phyloP scores from a whole-genome alignment of 2,888 invertebrate genomes.

The Rutpela maculata region DNA sequence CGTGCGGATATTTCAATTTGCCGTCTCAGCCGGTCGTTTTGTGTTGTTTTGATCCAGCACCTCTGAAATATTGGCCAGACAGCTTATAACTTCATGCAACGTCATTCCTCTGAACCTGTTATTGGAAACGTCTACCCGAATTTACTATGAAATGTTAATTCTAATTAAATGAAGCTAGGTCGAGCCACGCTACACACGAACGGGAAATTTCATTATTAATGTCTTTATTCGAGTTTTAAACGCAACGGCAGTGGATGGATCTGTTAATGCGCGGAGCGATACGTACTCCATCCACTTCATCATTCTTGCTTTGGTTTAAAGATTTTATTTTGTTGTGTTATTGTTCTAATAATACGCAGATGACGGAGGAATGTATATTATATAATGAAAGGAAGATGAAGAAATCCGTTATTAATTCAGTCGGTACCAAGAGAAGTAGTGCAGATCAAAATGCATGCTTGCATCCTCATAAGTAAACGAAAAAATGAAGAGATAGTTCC shows the following conservation, averaged over 20 bases:
- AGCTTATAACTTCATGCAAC: conserved; percentile 62
- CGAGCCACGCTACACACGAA: conserved; percentile 50
- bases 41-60: conserved; percentile 68
- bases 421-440: too few relatives aligned
- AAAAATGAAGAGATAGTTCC: too few relatives aligned
- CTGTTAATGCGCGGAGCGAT: too few relatives aligned
- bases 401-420: too few relatives aligned
- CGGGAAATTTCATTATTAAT: conserved; percentile 58
- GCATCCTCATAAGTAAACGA: too few relatives aligned
- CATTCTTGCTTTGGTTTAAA: too few relatives aligned
- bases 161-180: conserved; percentile 51
- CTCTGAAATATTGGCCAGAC: conserved; percentile 65
- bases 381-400: too few relatives aligned
- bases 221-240: conserved; percentile 51
- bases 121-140: conserved; percentile 60
- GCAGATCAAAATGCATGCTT: too few relatives aligned
- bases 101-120: conserved; percentile 58
- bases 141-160: conserved; percentile 62
- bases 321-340: too few relatives aligned
- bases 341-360: too few relatives aligned
- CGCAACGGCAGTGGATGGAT: not conserved
- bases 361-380: too few relatives aligned
- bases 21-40: conserved; percentile 65
- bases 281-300: too few relatives aligned
- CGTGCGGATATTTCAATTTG: conserved; percentile 68